A percentile compares a stretch with the other conserved stretches of the same genome.
These are phyloP conservation scores for Abrostola triplasia DNA, from an alignment of 2,888 invertebrate species.

Conservation along the genomic window DNA sequence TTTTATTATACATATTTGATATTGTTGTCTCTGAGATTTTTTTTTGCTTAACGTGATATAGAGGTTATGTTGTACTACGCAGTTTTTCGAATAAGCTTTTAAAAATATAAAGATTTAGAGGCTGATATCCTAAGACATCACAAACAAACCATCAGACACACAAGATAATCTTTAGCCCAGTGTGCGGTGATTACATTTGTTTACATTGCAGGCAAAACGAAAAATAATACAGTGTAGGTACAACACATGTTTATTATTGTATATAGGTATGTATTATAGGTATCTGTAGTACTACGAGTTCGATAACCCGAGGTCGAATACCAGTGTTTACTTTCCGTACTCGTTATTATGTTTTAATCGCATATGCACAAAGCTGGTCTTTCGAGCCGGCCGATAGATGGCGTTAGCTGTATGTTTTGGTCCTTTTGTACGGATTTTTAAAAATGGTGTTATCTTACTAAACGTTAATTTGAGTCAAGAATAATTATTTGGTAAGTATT, in stretches of 20 bases:
- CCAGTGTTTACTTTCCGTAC: slow-evolving; percentile 47
- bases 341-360: slow-evolving; percentile 48
- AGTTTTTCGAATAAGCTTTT: too few relatives aligned
- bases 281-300: slow-evolving; percentile 50
- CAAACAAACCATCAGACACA: neutral
- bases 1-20: too few relatives aligned
- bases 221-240: neutral
- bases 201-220: neutral
- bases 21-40: too few relatives aligned
- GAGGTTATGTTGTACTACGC: too few relatives aligned
- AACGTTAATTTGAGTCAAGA: neutral
- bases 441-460: neutral
- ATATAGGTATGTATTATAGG: slow-evolving; percentile 19
- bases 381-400: slow-evolving; percentile 33
- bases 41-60: too few relatives aligned
- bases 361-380: slow-evolving; percentile 18
- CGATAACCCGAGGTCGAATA: slow-evolving; percentile 53
- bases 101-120: too few relatives aligned
- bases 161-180: too few relatives aligned
- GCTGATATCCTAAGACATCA: neutral
- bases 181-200: neutral
- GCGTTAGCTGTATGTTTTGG: slow-evolving; percentile 18
- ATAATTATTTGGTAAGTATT: neutral
- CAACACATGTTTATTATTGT: slow-evolving; percentile 5
- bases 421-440: neutral